These are phyloP conservation scores for Anas bahamensis DNA, from an alignment of 2,797 vertebrate species.

Conservation along the genomic window DNA sequence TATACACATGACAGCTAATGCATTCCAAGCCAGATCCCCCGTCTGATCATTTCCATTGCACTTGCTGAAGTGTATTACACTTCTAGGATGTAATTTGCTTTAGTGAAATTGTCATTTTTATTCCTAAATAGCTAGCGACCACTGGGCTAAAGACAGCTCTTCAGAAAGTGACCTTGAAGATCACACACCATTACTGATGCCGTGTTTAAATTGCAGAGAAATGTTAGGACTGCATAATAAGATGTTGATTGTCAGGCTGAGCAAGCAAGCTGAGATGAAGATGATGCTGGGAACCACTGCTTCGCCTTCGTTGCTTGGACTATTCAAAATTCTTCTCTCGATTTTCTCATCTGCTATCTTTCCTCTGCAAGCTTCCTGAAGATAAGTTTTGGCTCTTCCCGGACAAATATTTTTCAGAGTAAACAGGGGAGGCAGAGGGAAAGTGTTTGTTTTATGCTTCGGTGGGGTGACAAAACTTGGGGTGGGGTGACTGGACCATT, in stretches of 20 bases:
- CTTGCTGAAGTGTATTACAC: conserved; percentile 2
- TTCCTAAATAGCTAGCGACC: conserved; percentile 21
- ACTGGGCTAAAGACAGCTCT: conserved; percentile 19
- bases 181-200: neutral
- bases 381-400: conserved; percentile 18
- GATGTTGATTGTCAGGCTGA: conserved; percentile 40
- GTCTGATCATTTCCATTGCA: conserved; percentile 4
- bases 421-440: neutral
- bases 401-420: conserved; percentile 27
- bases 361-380: conserved; percentile 2
- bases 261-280: neutral
- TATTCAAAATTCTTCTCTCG: neutral
- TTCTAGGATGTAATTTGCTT: conserved; percentile 30
- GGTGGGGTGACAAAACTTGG: neutral
- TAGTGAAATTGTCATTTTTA: conserved; percentile 50
- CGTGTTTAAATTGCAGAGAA: conserved; percentile 52
- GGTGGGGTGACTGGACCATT: neutral
- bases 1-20: neutral
- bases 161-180: conserved; percentile 57
- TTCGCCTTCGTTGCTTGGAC: neutral
- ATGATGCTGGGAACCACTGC: neutral
- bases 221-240: conserved; percentile 44
- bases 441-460: conserved; percentile 14
- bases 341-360: neutral
- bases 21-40: neutral